These are phyloP conservation scores for Coptodon bakossiorum DNA, from an alignment of 2,113 vertebrate genomes.

Conservation along the genomic window DNA sequence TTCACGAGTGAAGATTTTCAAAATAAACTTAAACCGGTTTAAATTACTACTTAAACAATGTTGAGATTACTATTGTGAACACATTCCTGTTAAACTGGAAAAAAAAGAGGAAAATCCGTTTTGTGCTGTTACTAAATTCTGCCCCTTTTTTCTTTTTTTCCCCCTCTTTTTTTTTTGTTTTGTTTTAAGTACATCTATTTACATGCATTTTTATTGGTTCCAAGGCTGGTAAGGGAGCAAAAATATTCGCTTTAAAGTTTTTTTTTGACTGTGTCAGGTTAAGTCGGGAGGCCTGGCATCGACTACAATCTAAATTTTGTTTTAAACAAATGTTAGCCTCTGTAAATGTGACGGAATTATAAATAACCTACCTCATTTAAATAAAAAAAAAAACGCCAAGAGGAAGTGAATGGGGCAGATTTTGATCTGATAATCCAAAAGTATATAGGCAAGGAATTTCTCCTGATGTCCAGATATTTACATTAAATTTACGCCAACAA, in stretches of 20 bases:
- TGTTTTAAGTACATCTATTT: background rate
- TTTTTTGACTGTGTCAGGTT: background rate
- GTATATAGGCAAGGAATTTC: background rate
- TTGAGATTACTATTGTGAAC: background rate
- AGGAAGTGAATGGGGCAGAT: background rate
- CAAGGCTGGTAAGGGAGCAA: background rate
- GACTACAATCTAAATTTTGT: background rate
- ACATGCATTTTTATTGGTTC: background rate
- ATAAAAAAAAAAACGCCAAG: background rate
- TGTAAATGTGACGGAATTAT: background rate
- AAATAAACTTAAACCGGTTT: background rate
- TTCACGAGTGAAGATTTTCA: background rate
- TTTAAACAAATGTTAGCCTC: background rate
- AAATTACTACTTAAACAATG: background rate
- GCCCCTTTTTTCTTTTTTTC: rapidly evolving
- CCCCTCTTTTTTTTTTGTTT: rapidly evolving
- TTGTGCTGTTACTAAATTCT: background rate
- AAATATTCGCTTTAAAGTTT: background rate
- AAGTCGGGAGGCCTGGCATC: background rate
- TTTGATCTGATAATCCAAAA: slow-evolving; percentile 8
- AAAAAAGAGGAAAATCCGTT: background rate
- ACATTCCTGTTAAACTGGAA: background rate
- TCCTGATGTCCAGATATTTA: background rate
- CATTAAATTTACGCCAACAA: slow-evolving; percentile 15
- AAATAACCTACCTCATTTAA: background rate